Base-by-base conservation (phyloP, 2,113 vertebrate genomes). In the Girardinichthys multiradiatus region DNA sequence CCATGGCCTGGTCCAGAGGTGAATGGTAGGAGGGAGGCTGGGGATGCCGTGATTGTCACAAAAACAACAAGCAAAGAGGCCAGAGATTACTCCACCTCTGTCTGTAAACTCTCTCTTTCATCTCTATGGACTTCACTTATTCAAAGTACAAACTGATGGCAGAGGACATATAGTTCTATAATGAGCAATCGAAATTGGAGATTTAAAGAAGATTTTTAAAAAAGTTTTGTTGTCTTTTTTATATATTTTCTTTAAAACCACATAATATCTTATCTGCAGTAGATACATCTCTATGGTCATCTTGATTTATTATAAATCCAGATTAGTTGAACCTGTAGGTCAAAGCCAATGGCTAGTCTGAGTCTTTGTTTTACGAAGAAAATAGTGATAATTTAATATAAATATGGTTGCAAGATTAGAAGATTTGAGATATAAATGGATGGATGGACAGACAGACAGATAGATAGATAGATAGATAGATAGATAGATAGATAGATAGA, bases 41-140 rank as follows among this genome's bases (percentile, higher is more conserved):
- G 66, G 71, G 70, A 77, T 73, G 76, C 73, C 76, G 77, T 61
- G 51, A 72, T 68, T 74, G 71, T 77, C 75, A 79, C 78, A 77
- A 89, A 92, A 90, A 90, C 87, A 90, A 92, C 87, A 86, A 45
- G 59, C 51, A 70, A 77, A 82, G 75, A 80, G 60, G 26, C 74
- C 57, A 60, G 70, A 30, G 17, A 31, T 4, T 45, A 12, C 37
- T 64, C 60, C 64, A 76, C 72, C 65, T 76, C 59, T 68, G 69
- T 65, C 67, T 64, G 51, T 27, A 14, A 35, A 13, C 74, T 67
- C 74, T 69, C 15, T 45, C 45, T 24, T 13, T 57, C 14, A 64
- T 68, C 54, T 26, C 42, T 66, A 14, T 51, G 0, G 6, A 26
- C 29, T 77, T 60, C 58, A 42, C 74, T 69, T 19, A 72, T 66